Conservation (phyloP, 1,140 invertebrate species). For the Artemia franciscana region DNA sequence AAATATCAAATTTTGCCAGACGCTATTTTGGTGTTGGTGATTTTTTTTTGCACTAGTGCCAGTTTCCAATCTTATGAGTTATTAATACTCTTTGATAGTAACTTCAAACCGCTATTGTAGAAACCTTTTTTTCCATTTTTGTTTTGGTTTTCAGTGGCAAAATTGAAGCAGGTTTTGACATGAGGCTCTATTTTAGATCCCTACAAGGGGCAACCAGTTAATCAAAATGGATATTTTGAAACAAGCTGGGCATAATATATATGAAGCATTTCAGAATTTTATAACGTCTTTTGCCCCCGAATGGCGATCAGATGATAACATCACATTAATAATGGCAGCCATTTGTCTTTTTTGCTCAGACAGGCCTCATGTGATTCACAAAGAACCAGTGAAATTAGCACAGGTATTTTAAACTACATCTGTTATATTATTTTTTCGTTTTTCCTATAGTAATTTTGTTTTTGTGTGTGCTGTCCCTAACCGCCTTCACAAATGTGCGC, state of each 20-base stretch:
- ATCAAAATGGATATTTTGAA: conserved; percentile 66
- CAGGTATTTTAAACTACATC: conserved; percentile 30
- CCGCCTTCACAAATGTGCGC: no score
- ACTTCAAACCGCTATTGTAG: no score
- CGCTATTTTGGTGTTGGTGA: no score
- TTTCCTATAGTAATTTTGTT: no score
- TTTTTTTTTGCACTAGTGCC: no score
- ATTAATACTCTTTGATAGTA: no score
- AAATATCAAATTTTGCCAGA: no score
- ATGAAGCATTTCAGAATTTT: conserved; percentile 56
- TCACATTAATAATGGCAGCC: conserved; percentile 67
- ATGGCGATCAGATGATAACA: conserved; percentile 58
- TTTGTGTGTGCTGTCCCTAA: no score
- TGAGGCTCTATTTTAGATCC: neutral
- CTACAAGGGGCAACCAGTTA: neutral
- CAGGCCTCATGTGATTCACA: conserved; percentile 48
- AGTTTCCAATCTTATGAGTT: no score
- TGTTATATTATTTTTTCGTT: no score
- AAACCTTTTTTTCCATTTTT: neutral
- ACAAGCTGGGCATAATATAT: conserved; percentile 59
- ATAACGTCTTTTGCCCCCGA: conserved; percentile 49
- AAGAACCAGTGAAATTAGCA: conserved; percentile 59
- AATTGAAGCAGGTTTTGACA: neutral
- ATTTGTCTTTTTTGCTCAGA: conserved; percentile 69
- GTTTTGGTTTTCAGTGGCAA: neutral